Base-by-base conservation (phyloP, 2,113 vertebrate species). In the Ammospiza caudacuta region DNA sequence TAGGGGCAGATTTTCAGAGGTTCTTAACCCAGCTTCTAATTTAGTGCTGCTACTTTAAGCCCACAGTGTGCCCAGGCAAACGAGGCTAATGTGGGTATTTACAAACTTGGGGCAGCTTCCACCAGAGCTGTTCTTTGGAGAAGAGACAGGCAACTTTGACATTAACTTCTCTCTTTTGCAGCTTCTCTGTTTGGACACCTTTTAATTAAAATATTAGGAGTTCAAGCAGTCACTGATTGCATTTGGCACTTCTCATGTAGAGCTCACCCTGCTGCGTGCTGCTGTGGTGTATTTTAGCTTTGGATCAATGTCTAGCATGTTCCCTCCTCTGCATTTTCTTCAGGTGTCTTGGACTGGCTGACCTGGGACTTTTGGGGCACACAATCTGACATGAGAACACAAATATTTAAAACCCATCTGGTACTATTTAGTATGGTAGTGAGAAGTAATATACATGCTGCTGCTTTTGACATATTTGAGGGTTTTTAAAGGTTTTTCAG, bases 11-110 rank as follows among this genome's bases (percentile, higher is more conserved):
- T 95, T 92, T 92, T 95, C 78, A 44, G 39, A 89, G 70, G 89
- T 63, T 84, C 93, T 96, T 97, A 95, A 89, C 66, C 81, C 58
- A 9, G 95, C 24, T 82, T 66, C 84, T 95, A 76, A 89, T 79
- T 92, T 76, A 85, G 63, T 55, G 54, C 81, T 83, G 27, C 87
- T 92, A 41, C 86, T 83, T 95, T 91, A 81, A 94, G 77, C 62
- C 49, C 90, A 52, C 49, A 39, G 47, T 8, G 2, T 39, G 28
- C 28, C 41, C 37, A 35, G 66, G 58, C 37, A 69, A 85, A 46
- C 37, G 8, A 46, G 89, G 83, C 47, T 54, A 51, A n/a, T 11
- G 25, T 25, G 49, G 31, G 14, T 72, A 61, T 89, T 89, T 89
- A 31, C 57, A 84, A 89, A 89, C 35, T 12, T 64, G 52, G 52